A percentile compares a stretch with the other conserved stretches of the same genome.
phyloP scores from a whole-genome alignment of 2,888 invertebrate genomes.

The Phoenoteleia sp. region DNA sequence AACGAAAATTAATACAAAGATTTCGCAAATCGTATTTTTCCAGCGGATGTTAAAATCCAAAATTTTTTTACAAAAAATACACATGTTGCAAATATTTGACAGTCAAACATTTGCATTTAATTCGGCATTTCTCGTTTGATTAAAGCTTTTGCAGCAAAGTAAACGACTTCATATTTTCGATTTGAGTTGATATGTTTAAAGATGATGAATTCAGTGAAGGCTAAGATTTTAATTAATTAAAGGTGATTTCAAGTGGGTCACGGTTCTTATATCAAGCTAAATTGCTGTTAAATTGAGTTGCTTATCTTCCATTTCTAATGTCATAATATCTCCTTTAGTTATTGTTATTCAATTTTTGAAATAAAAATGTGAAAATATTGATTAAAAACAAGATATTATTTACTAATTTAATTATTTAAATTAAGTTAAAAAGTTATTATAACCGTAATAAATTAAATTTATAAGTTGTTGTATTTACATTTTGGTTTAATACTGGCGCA shows the following conservation, averaged over 20 bases:
- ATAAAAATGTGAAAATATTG: too few relatives aligned
- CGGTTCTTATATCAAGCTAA: conserved; percentile 34
- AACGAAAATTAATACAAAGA: neutral
- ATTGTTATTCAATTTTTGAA: too few relatives aligned
- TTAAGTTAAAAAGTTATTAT: too few relatives aligned
- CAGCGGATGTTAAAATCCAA: too few relatives aligned
- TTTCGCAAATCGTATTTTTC: neutral
- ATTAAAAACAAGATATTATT: too few relatives aligned
- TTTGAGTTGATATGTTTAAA: conserved; percentile 18
- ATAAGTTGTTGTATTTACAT: too few relatives aligned
- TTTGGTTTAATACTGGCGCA: too few relatives aligned
- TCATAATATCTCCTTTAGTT: too few relatives aligned
- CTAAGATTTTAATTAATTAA: conserved; percentile 51
- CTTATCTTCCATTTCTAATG: conserved; percentile 10
- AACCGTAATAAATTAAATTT: too few relatives aligned
- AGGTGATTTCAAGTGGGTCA: conserved; percentile 43
- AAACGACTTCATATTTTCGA: conserved; percentile 10
- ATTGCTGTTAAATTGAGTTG: conserved; percentile 17
- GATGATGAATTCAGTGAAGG: conserved; percentile 36
- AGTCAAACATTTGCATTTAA: neutral
- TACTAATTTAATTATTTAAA: too few relatives aligned
- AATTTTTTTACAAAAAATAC: too few relatives aligned
- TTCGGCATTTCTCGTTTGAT: neutral
- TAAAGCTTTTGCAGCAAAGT: conserved; percentile 5
- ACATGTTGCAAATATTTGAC: too few relatives aligned